Evolutionary conservation across 2,888 invertebrate genomes (phyloP).

Genomic region (Heteromyza rotundicornis): DNA sequence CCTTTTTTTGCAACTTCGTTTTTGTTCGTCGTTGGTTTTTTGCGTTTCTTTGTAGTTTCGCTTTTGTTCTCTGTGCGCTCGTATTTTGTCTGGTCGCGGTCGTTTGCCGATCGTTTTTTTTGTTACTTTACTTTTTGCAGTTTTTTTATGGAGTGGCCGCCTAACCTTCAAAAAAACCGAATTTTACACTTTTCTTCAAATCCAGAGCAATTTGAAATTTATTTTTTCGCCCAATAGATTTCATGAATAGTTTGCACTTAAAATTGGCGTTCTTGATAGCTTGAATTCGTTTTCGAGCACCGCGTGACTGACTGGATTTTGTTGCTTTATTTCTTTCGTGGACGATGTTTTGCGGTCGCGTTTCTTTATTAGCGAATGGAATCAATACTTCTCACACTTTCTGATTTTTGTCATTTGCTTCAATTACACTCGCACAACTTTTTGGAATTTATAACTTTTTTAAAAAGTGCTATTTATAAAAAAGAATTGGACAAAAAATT

Average conservation of each 20-base stretch:
- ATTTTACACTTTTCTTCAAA: background rate
- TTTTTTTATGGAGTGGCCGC: too few relatives aligned
- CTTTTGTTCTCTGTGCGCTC: background rate
- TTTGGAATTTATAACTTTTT: background rate
- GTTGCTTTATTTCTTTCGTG: slow-evolving; percentile 11
- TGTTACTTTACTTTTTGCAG: too few relatives aligned
- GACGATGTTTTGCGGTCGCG: background rate
- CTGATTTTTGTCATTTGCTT: background rate
- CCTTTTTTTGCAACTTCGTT: background rate
- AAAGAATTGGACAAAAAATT: background rate
- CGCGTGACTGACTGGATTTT: slow-evolving; percentile 36
- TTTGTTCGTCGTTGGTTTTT: background rate
- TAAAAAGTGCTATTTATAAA: background rate
- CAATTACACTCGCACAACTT: too few relatives aligned
- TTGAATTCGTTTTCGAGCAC: slow-evolving; percentile 19
- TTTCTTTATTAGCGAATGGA: background rate
- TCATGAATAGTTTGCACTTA: slow-evolving; percentile 26
- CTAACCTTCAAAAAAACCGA: slow-evolving; percentile 56
- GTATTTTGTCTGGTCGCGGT: background rate
- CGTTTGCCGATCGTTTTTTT: slow-evolving; percentile 9
- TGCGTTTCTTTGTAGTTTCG: background rate
- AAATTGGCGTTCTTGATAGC: slow-evolving; percentile 23
- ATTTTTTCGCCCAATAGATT: slow-evolving; percentile 13
- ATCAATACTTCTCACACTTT: background rate
- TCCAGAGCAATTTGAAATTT: slow-evolving; percentile 3